Conservation (phyloP, 2,888 invertebrate species). For the Octodonta nipae region DNA sequence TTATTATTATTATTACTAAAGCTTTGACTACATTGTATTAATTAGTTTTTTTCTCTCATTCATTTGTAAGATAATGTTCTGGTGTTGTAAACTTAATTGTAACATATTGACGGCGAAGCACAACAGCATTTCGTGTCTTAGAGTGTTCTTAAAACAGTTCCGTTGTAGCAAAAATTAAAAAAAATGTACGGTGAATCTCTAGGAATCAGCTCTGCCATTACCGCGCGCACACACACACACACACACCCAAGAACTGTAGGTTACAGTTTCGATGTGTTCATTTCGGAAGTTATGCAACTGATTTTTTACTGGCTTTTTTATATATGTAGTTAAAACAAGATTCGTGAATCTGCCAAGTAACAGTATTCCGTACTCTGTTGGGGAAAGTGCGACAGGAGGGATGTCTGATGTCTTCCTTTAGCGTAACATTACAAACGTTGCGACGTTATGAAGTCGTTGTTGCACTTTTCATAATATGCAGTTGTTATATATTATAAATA, state of each 20-base stretch:
- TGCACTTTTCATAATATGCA: constrained; percentile 31
- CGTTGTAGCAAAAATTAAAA: no score
- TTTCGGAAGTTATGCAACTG: constrained; percentile 27
- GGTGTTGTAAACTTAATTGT: constrained; percentile 18
- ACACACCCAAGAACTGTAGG: no score
- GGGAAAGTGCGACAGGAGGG: background rate
- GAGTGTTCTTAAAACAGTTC: no score
- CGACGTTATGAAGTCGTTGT: constrained; percentile 15
- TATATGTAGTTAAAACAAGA: no score
- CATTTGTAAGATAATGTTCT: constrained; percentile 10
- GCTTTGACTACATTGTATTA: no score
- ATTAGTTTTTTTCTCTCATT: constrained; percentile 13
- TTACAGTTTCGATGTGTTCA: constrained; percentile 31
- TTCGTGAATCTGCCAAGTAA: constrained; percentile 21
- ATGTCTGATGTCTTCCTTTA: background rate
- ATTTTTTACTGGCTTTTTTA: constrained; percentile 28
- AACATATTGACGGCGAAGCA: no score
- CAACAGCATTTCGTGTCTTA: no score
- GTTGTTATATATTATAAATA: constrained; percentile 32
- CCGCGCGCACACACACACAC: no score
- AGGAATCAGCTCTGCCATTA: constrained; percentile 32
- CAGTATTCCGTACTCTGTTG: constrained; percentile 21
- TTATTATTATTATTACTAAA: no score
- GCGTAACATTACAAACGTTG: no score
- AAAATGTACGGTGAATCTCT: constrained; percentile 32